These are phyloP conservation scores for Vireo altiloquus DNA, from an alignment of 2,113 vertebrate species.

Conservation along the genomic window DNA sequence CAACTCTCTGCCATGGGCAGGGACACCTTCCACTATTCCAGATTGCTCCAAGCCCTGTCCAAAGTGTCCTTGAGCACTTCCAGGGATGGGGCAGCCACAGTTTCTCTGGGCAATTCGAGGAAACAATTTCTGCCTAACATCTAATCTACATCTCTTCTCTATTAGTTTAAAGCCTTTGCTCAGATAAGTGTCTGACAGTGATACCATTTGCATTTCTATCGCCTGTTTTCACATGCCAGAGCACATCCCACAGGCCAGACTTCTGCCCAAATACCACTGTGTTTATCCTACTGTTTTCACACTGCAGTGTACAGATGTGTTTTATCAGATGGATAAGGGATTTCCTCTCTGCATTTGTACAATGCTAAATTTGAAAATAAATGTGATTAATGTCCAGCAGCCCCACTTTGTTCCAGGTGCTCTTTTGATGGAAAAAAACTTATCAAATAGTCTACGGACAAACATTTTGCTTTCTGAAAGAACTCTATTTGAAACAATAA, in stretches of 20 bases:
- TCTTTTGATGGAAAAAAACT: not conserved
- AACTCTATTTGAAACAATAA: not conserved
- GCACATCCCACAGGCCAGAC: not conserved
- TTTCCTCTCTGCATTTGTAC: not conserved
- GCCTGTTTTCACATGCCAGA: not conserved
- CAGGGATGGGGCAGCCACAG: not conserved
- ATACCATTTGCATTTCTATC: not conserved
- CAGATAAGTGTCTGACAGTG: not conserved
- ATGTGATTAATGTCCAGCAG: not conserved
- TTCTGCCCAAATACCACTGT: not conserved
- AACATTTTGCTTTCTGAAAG: not conserved
- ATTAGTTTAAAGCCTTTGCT: not conserved
- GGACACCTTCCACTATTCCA: not conserved
- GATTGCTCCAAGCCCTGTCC: not conserved
- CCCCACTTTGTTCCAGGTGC: not conserved
- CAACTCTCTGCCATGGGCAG: not conserved
- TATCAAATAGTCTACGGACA: not conserved
- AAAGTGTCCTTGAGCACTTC: not conserved
- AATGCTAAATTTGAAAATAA: not conserved
- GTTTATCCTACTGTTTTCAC: not conserved
- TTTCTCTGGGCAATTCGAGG: not conserved
- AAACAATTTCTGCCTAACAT: not conserved
- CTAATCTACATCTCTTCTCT: not conserved
- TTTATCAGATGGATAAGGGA: not conserved
- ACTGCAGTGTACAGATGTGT: not conserved